Evolutionary conservation across 2,888 invertebrate species (phyloP).

Genomic region (Odontomyia ornata): DNA sequence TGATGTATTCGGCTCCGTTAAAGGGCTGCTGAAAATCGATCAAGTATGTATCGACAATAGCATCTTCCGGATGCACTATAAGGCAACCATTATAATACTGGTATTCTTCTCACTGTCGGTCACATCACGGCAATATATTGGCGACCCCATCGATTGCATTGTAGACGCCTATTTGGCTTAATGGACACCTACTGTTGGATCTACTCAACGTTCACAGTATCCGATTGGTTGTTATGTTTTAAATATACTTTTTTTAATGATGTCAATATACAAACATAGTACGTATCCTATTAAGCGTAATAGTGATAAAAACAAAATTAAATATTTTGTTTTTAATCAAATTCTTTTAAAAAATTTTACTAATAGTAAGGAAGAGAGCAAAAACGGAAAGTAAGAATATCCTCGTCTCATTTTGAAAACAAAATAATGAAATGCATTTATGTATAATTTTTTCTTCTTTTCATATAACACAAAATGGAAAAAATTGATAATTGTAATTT

Average conservation of each 20-base stretch:
- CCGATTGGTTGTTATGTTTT: conserved; percentile 70
- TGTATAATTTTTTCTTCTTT: background rate
- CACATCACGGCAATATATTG: conserved; percentile 94
- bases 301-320: conserved; percentile 38
- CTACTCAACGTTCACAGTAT: conserved; percentile 91
- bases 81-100: conserved; percentile 89
- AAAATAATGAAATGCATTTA: conserved; percentile 9
- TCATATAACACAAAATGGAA: too few species aligned
- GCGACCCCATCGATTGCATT: conserved; percentile 96
- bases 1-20: conserved; percentile 94
- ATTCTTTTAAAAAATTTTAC: background rate
- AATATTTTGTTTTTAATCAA: too few species aligned
- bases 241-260: conserved; percentile 25
- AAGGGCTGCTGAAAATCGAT: conserved; percentile 91
- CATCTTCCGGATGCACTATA: conserved; percentile 92
- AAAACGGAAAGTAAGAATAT: background rate
- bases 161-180: conserved; percentile 86
- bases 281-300: conserved; percentile 42
- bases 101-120: conserved; percentile 93
- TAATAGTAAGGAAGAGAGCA: background rate
- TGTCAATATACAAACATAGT: conserved; percentile 36
- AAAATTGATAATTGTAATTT: too few species aligned
- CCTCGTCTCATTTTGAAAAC: conserved; percentile 11
- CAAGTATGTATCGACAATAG: conserved; percentile 94
- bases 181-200: conserved; percentile 96